Evolutionary conservation across 1,140 invertebrate genomes (phyloP).

Genomic region (Drosophila quadrilineata): DNA sequence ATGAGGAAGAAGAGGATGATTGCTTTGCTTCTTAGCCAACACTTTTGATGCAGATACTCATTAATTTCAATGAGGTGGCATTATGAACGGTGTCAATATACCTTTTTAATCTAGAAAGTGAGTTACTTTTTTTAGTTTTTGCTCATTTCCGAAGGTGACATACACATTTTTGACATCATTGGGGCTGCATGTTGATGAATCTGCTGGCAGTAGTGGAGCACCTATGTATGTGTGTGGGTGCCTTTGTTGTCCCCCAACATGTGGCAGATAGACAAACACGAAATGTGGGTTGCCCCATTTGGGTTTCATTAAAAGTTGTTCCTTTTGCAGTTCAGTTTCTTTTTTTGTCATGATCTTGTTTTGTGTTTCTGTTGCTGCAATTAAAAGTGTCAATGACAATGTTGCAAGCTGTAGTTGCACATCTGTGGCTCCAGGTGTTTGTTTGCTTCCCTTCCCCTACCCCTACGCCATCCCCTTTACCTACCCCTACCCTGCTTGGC

Average conservation of each 20-base stretch:
- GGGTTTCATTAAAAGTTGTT: conserved; percentile 22
- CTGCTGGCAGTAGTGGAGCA: conserved; percentile 5
- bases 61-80: conserved; percentile 66
- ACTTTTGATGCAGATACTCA: conserved; percentile 49
- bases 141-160: conserved; percentile 71
- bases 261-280: conserved; percentile 12
- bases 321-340: conserved; percentile 11
- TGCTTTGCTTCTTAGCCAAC: conserved; percentile 17
- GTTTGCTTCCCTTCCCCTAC: conserved; percentile 22
- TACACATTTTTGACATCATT: conserved; percentile 47
- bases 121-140: conserved; percentile 43
- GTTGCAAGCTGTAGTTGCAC: conserved; percentile 17
- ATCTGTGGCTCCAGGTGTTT: conserved; percentile 17
- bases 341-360: too few relatives aligned
- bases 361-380: conserved; percentile 50
- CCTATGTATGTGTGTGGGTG: conserved; percentile 1
- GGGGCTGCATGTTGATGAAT: conserved; percentile 38
- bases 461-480: too few relatives aligned
- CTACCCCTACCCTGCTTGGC: conserved; percentile 45
- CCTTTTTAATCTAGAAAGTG: too few relatives aligned
- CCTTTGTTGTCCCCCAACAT: conserved; percentile 36
- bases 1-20: neutral
- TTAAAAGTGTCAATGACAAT: conserved; percentile 70
- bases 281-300: conserved; percentile 61
- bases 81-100: too few relatives aligned